Conservation (phyloP, 2,888 invertebrate species). For the Brassicogethes aeneus region DNA sequence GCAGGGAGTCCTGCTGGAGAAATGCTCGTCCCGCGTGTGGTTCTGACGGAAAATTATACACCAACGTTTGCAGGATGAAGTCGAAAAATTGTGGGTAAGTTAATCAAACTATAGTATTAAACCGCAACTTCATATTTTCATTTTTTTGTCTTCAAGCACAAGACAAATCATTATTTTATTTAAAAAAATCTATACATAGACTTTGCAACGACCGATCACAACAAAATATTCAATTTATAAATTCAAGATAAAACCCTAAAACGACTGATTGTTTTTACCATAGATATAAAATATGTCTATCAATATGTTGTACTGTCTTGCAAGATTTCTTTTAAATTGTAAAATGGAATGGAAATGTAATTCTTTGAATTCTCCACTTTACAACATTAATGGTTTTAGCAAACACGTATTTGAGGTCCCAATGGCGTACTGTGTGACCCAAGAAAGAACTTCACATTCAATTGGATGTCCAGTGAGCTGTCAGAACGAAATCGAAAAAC, state of each 20-base stretch:
- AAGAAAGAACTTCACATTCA: slow-evolving; percentile 58
- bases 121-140: slow-evolving; percentile 2
- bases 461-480: slow-evolving; percentile 66
- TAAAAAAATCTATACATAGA: too few species aligned
- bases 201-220: too few species aligned
- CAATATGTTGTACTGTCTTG: too few species aligned
- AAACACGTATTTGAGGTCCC: slow-evolving; percentile 90
- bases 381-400: too few species aligned
- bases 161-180: too few species aligned
- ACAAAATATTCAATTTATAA: too few species aligned
- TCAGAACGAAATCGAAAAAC: slow-evolving; percentile 57
- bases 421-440: slow-evolving; percentile 75
- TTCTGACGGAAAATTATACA: slow-evolving; percentile 81
- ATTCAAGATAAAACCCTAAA: too few species aligned
- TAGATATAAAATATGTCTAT: too few species aligned
- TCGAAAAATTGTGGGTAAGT: slow-evolving; percentile 81
- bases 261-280: too few species aligned
- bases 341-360: too few species aligned
- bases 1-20: slow-evolving; percentile 84
- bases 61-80: slow-evolving; percentile 86
- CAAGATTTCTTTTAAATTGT: too few species aligned
- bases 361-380: too few species aligned
- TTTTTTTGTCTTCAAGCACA: slow-evolving; percentile 3
- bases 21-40: slow-evolving; percentile 84
- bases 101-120: not conserved